A percentile compares a stretch with the other conserved stretches of the same genome.
These are phyloP conservation scores for Scarus forsteni DNA, from an alignment of 2,797 vertebrate genomes.

Conservation along the genomic window DNA sequence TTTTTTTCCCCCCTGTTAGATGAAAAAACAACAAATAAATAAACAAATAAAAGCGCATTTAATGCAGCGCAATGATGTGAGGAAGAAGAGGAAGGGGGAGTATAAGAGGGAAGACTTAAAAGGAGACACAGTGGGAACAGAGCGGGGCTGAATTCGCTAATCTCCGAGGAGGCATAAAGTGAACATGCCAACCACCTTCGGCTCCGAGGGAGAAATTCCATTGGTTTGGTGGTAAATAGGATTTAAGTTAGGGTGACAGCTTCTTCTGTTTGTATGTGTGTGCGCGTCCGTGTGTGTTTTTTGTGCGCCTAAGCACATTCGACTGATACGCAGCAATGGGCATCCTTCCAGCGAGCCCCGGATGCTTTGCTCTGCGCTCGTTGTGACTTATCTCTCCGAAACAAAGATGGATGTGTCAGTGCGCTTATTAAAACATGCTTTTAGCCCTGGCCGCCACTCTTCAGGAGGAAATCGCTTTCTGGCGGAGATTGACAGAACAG, in stretches of 20 bases:
- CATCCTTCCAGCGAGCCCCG: conserved; percentile 81
- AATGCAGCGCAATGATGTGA: conserved; percentile 77
- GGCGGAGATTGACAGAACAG: conserved; percentile 84
- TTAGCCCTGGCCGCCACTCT: conserved; percentile 82
- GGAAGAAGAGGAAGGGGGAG: conserved; percentile 71
- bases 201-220: conserved; percentile 77
- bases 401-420: conserved; percentile 87
- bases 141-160: conserved; percentile 84
- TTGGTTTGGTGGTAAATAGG: conserved; percentile 84
- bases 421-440: conserved; percentile 87
- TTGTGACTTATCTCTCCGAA: conserved; percentile 85
- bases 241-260: conserved; percentile 85
- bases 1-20: conserved; percentile 43
- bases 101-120: conserved; percentile 81
- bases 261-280: conserved; percentile 72
- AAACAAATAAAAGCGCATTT: conserved; percentile 85
- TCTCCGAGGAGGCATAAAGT: conserved; percentile 86
- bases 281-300: conserved; percentile 55
- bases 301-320: conserved; percentile 74
- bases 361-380: conserved; percentile 74
- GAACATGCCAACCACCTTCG: conserved; percentile 86
- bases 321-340: conserved; percentile 76
- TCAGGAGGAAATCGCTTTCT: conserved; percentile 83
- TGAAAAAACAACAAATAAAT: conserved; percentile 84
- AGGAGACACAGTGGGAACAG: conserved; percentile 78